Base-by-base conservation (phyloP, 2,797 vertebrate species). In the Peromyscus nudipes region DNA sequence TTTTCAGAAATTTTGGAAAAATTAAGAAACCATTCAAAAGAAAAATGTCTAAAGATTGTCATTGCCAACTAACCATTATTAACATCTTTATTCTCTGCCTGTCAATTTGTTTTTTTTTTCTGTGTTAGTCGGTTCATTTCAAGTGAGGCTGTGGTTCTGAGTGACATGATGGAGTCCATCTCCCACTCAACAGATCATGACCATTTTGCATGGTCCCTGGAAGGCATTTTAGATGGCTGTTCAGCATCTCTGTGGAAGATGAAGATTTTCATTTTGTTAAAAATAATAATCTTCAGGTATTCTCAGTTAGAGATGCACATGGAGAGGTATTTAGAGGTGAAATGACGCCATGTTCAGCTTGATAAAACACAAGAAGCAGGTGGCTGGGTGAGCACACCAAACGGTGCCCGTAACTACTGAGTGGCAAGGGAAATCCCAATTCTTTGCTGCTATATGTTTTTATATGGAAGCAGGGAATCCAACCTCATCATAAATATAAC, bases 381-480 rank as follows among this genome's bases (percentile, higher is more conserved):
- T 23, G 1, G 11, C 17, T 37, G 14, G 0, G 2, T 27, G 65
- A 29, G 21, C 6, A 13, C 27, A 16, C 27, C 46, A 37, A 31
- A 64, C 4, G 12, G 21, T n/a, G 12, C 6, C 62, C 6, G 8
- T 34, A 21, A 19, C 6, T 23, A 25, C 3, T 43, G 25, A 55
- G 10, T 4, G 1, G 2, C 2, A 57, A 14, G 14, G 14, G 1
- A 0, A 43, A 0, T 12, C 19, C 1, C 0, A 1, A 5, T n/a
- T 55, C n/a, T 31, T 75, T 40, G 14, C 13, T 23, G n/a, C 6
- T 57, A n/a, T 34, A 1, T 13, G 43, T 57, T 34, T 34, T 31
- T 17, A 52, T 25, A 17, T 1, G 0, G 55, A 62, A 27, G 14
- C 55, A 12, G 81, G 75, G 27, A 64, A 21, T 23, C 34, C 1